These are phyloP conservation scores for Coelinius sp. DNA, from an alignment of 2,888 invertebrate species.

Conservation along the genomic window DNA sequence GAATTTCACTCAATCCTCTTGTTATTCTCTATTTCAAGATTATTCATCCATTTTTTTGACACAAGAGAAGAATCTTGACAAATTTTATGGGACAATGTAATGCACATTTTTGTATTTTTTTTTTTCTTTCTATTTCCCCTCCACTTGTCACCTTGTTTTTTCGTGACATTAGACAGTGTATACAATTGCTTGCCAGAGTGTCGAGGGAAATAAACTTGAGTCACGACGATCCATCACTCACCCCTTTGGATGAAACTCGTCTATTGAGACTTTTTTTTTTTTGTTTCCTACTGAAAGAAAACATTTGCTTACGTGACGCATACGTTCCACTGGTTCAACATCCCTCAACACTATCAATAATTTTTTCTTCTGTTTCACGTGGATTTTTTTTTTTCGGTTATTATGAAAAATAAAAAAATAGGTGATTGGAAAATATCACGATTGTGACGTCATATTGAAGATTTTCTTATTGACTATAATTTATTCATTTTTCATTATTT, in stretches of 20 bases:
- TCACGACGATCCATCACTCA: slow-evolving; percentile 10
- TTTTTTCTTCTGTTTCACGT: no score
- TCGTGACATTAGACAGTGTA: neutral
- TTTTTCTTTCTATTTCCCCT: no score
- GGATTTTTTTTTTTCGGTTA: neutral
- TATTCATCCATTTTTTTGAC: neutral
- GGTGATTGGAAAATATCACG: no score
- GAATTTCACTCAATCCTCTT: neutral
- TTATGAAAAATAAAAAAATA: no score
- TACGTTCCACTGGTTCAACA: neutral
- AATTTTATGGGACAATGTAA: neutral
- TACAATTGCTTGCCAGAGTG: neutral
- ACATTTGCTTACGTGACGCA: neutral
- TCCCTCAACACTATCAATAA: neutral
- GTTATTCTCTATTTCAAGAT: neutral
- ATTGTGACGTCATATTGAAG: no score
- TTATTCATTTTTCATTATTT: no score
- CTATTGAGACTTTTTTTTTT: neutral
- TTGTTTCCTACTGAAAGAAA: neutral
- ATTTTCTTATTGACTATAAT: no score
- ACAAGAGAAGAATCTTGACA: neutral
- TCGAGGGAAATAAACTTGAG: slow-evolving; percentile 17
- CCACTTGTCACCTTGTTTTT: neutral
- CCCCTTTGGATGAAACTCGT: neutral
- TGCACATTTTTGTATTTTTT: neutral